A percentile compares a stretch with the other conserved stretches of the same genome.
phyloP scores from a whole-genome alignment of 35 echinoderm and acorn worm species.

The Heliocidaris erythrogramma region DNA sequence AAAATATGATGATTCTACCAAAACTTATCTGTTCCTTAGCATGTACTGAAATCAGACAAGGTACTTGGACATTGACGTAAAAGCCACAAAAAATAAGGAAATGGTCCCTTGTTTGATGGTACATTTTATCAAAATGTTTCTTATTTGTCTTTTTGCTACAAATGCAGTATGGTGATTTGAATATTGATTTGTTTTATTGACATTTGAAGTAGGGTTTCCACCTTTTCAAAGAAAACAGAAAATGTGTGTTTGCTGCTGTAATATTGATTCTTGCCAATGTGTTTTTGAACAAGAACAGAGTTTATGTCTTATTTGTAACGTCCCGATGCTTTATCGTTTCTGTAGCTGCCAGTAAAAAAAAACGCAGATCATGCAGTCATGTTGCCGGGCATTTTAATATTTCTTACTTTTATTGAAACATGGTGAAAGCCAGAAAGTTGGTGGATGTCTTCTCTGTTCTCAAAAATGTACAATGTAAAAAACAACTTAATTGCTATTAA shows the following conservation, averaged over 20 bases:
- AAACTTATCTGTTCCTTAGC: not conserved
- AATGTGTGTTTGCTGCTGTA: not conserved
- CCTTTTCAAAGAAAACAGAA: not conserved
- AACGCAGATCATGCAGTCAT: not conserved
- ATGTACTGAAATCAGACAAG: not conserved
- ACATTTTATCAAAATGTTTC: not conserved
- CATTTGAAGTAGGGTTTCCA: not conserved
- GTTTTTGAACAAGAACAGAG: not conserved
- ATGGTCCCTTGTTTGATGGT: not conserved
- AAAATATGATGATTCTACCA: not conserved
- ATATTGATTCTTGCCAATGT: not conserved
- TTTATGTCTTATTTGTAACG: not conserved
- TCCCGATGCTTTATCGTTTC: no score
- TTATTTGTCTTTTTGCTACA: not conserved
- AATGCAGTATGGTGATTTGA: not conserved
- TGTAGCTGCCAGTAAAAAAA: not conserved
- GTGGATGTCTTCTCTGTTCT: no score
- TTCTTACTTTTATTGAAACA: not conserved
- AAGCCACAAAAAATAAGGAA: not conserved
- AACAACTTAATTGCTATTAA: no score
- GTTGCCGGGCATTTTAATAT: not conserved
- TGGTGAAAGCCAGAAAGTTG: no score
- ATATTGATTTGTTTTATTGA: not conserved
- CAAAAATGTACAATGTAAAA: no score
- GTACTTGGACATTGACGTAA: not conserved